Percentiles rank a stretch among this genome's conserved stretches.
Evolutionary conservation across 2,797 vertebrate species (phyloP).

Genomic region (Ctenopoma multispine): DNA sequence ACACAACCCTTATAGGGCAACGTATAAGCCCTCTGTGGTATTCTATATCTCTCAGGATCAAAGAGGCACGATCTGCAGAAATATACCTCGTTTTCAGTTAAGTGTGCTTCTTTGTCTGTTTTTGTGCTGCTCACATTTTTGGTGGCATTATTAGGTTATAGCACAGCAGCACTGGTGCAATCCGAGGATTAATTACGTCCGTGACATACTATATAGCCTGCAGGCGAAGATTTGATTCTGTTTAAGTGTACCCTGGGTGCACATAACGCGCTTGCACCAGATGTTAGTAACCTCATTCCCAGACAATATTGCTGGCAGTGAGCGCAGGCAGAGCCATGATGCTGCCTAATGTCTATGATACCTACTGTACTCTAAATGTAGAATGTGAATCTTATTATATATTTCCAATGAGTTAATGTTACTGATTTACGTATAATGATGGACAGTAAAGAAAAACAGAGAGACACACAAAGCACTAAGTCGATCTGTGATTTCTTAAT

Average conservation of each 20-base stretch:
- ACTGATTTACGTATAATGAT: neutral
- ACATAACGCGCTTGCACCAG: slow-evolving; percentile 64
- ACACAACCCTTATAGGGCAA: slow-evolving; percentile 36
- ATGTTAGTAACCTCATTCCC: slow-evolving; percentile 71
- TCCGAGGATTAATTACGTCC: slow-evolving; percentile 67
- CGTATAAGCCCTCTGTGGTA: slow-evolving; percentile 17
- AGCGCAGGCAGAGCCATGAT: slow-evolving; percentile 49
- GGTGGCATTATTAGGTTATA: slow-evolving; percentile 34
- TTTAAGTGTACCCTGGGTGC: slow-evolving; percentile 70
- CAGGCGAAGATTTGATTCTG: slow-evolving; percentile 63
- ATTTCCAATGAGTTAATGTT: neutral
- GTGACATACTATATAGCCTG: slow-evolving; percentile 60
- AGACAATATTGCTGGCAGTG: slow-evolving; percentile 45
- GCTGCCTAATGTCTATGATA: slow-evolving; percentile 32
- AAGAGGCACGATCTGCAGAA: slow-evolving; percentile 7
- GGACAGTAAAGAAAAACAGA: neutral
- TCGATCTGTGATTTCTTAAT: slow-evolving; percentile 1
- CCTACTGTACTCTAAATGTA: slow-evolving; percentile 21
- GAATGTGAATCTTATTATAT: neutral
- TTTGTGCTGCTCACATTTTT: slow-evolving; percentile 27
- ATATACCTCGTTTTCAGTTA: neutral
- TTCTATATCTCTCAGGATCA: slow-evolving; percentile 28
- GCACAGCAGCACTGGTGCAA: slow-evolving; percentile 35
- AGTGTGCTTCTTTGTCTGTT: slow-evolving; percentile 11
- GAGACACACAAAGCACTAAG: neutral